A percentile compares a stretch with the other conserved stretches of the same genome.
These are phyloP conservation scores for Corythoichthys haematopterus DNA, from an alignment of 2,113 vertebrate species.

Conservation along the genomic window DNA sequence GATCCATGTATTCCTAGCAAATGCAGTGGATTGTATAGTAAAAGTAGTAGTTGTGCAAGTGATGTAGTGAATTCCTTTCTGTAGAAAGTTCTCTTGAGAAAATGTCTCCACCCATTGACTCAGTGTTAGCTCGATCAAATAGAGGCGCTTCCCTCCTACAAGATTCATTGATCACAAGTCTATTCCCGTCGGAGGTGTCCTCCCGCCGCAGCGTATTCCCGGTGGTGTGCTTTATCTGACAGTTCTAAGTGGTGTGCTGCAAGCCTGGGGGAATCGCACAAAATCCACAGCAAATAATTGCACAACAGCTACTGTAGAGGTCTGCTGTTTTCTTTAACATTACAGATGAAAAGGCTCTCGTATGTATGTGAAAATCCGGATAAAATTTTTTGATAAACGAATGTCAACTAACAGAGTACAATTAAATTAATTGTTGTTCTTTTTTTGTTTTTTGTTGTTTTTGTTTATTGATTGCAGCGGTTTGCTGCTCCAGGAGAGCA, in stretches of 20 bases:
- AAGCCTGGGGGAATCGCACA: conserved; percentile 23
- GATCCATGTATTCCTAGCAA: background rate
- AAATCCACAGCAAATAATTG: conserved; percentile 25
- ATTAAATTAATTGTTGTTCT: no score
- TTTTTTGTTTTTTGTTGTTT: conserved; percentile 13
- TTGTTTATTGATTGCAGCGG: conserved; percentile 72
- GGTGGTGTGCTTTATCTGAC: conserved; percentile 32
- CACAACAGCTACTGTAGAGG: conserved; percentile 11
- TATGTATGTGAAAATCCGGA: background rate
- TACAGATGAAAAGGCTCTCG: background rate
- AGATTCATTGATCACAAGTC: conserved; percentile 51
- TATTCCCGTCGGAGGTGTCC: conserved; percentile 33
- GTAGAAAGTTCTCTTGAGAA: background rate
- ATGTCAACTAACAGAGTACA: conserved; percentile 3
- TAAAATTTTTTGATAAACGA: background rate
- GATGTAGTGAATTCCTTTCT: background rate
- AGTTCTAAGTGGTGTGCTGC: conserved; percentile 50
- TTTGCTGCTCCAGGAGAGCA: conserved; percentile 94
- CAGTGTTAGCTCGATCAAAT: conserved; percentile 3
- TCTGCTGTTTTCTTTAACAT: conserved; percentile 25
- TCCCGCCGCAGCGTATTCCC: conserved; percentile 45
- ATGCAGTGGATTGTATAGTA: background rate
- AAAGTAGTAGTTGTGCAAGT: background rate
- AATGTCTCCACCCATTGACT: background rate
- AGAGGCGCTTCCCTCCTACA: background rate